A percentile compares a stretch with the other conserved stretches of the same genome.
Evolutionary conservation across 2,888 invertebrate species (phyloP).

Genomic region (Eupsilia transversa): DNA sequence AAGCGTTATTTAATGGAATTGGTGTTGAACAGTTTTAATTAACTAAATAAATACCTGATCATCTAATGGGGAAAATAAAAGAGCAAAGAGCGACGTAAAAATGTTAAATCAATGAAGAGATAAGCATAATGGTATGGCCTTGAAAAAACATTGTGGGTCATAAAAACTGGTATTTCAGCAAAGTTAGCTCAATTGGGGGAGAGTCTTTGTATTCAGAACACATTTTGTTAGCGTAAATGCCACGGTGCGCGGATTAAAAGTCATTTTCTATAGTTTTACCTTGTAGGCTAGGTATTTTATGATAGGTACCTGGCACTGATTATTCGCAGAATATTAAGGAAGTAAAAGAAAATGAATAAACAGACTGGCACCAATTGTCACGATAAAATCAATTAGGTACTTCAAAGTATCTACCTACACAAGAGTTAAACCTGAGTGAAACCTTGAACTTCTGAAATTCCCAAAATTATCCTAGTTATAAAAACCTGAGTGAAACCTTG

Average conservation of each 20-base stretch:
- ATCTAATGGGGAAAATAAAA: not conserved
- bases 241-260: not conserved
- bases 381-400: conserved; percentile 16
- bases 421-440: too few relatives aligned
- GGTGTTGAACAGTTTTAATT: too few relatives aligned
- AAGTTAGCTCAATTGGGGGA: conserved; percentile 8
- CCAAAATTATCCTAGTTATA: too few relatives aligned
- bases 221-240: conserved; percentile 12
- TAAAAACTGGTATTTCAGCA: conserved; percentile 31
- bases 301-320: not conserved
- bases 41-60: not conserved
- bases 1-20: too few relatives aligned
- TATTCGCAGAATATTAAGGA: not conserved
- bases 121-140: not conserved
- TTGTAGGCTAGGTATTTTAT: not conserved
- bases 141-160: not conserved
- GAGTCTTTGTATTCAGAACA: not conserved
- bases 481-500: too few relatives aligned
- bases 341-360: not conserved
- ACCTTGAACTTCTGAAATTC: too few relatives aligned
- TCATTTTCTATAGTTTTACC: not conserved
- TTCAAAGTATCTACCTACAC: too few relatives aligned
- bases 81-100: not conserved
- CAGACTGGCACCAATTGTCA: not conserved
- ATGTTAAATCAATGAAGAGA: conserved; percentile 2